Base-by-base conservation (phyloP, 2,888 invertebrate genomes). In the Xanthorhoe spadicearia region DNA sequence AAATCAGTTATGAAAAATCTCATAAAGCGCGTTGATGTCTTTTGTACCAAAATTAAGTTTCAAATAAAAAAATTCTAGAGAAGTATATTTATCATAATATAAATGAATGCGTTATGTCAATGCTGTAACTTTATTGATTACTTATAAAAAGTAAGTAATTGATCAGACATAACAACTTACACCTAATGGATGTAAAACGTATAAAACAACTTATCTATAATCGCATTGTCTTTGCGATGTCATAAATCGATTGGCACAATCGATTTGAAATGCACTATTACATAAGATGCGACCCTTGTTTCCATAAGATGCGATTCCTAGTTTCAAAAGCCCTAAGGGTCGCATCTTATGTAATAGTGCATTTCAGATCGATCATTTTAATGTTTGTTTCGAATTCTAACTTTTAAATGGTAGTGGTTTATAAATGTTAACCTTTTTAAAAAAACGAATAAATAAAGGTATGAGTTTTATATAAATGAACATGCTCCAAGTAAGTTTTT, bases 171-270 rank as follows among this genome's bases (percentile, higher is more conserved):
- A 9, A 38, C 35, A 46, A 23, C 15, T 17, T 8, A 48, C 10
- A 23, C 43, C 51, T 38, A 54, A 54, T 48, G 0, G 38, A 10
- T 13, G 38, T 38, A 59, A 51, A 49, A n/a, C 32, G 28, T 50
- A 61, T 43, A 59, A 10, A 15, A 51, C 8, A 48, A 17, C 35
- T 8, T 32, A 6, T 35, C n/a, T 53, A 53, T 63, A 59, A 64
- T 59, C 58, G 19, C 8, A 64, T 52, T 58, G 61, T 66, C 53
- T 57, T 50, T 38, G 23, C 74, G 76, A 71, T 83, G 84, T 86
- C 87, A 88, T 87, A 89, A 88, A 87, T 86, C 81, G 82, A 81
- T 73, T 74, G 81, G 80, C 74, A 76, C 74, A 80, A 79, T 81
- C 78, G 83, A 84, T 84, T 85, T 77, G 78, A 84, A 85, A 28